Conservation (phyloP, 1,140 invertebrate genomes). For the Oncopodura yosiiana region DNA sequence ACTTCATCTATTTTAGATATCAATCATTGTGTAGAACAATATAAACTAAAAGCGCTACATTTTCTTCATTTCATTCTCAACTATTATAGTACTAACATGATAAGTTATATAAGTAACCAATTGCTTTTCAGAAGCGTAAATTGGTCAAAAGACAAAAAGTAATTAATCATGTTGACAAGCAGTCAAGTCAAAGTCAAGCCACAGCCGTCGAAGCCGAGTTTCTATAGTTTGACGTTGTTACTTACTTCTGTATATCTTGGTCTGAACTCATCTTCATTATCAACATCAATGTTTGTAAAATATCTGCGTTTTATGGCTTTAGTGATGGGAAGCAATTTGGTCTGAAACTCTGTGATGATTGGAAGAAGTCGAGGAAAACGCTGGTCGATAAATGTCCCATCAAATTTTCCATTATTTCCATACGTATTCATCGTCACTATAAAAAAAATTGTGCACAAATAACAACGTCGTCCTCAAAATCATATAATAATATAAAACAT, state of each 20-base stretch:
- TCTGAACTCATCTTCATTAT: conserved; percentile 38
- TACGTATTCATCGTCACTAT: conserved; percentile 37
- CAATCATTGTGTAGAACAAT: no score
- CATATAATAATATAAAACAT: not conserved
- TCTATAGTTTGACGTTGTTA: no score
- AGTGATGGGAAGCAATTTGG: conserved; percentile 37
- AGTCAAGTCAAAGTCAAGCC: no score
- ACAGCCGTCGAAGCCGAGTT: no score
- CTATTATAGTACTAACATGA: no score
- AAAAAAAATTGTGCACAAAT: not conserved
- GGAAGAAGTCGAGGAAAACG: conserved; percentile 36
- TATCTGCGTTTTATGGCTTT: conserved; percentile 36
- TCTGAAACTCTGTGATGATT: conserved; percentile 36
- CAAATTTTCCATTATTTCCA: conserved; percentile 37
- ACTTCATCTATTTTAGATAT: no score
- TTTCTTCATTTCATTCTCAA: no score
- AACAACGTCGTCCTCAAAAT: not conserved
- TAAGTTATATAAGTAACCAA: no score
- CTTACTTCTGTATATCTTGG: conserved; percentile 37
- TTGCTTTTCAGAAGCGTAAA: no score
- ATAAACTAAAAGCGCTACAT: no score
- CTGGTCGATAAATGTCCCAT: conserved; percentile 38
- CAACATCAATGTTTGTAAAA: conserved; percentile 37
- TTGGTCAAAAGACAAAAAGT: no score
- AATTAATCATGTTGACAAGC: no score